These are phyloP conservation scores for Tinamus guttatus DNA, from an alignment of 2,113 vertebrate species.

Conservation along the genomic window DNA sequence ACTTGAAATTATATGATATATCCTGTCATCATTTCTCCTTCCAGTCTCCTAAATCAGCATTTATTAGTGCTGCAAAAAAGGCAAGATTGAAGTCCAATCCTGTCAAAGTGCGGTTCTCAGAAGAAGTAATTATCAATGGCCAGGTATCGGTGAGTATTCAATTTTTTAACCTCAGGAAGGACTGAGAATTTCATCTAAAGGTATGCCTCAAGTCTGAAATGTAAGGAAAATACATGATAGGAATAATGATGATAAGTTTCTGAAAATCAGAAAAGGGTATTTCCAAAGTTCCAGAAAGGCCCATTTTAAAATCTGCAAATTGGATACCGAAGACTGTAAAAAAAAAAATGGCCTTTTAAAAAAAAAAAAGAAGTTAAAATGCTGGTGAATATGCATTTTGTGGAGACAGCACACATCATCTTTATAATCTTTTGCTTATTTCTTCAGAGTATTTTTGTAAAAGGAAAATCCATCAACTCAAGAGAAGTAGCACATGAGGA, in stretches of 20 bases:
- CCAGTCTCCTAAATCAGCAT: conserved; percentile 98
- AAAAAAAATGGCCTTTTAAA: neutral
- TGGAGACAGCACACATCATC: neutral
- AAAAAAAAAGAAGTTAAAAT: neutral
- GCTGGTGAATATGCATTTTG: neutral
- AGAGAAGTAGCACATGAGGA: neutral
- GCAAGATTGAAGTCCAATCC: conserved; percentile 99
- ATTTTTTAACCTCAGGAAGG: neutral
- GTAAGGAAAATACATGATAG: neutral
- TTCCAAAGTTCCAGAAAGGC: neutral
- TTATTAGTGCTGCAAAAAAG: conserved; percentile 99
- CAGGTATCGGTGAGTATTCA: conserved; percentile 93
- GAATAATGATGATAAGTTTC: neutral
- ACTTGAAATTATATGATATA: conserved; percentile 16
- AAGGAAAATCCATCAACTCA: neutral
- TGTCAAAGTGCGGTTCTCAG: conserved; percentile 97
- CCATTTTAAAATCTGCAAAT: neutral
- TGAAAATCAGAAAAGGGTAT: neutral
- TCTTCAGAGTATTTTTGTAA: neutral
- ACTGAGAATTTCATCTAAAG: conserved; percentile 18
- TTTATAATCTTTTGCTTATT: neutral
- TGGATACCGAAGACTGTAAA: neutral
- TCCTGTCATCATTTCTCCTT: conserved; percentile 56
- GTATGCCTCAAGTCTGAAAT: neutral
- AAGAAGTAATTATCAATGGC: conserved; percentile 98